These are phyloP conservation scores for Acrobasis consociella DNA, from an alignment of 2,888 invertebrate genomes.

Conservation along the genomic window DNA sequence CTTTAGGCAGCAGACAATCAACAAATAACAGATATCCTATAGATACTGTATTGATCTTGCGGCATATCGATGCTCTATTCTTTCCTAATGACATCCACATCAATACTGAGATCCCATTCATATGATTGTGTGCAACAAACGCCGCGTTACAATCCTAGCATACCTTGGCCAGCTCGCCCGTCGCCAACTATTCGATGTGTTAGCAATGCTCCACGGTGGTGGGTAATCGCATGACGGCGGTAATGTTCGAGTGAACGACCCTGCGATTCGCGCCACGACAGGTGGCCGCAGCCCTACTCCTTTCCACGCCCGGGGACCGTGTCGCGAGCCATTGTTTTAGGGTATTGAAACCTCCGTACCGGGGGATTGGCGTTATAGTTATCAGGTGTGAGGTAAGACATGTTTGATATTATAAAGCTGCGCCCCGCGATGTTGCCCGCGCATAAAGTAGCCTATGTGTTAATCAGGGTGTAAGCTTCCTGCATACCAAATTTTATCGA, in stretches of 20 bases:
- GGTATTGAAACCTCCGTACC: not conserved
- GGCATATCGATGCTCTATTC: too few species aligned
- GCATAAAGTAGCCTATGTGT: too few species aligned
- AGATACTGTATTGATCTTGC: too few species aligned
- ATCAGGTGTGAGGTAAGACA: too few species aligned
- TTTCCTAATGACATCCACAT: not conserved
- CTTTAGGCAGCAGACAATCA: too few species aligned
- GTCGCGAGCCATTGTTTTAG: slow-evolving; percentile 5
- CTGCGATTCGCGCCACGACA: slow-evolving; percentile 64
- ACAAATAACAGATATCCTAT: too few species aligned
- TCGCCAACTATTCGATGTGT: slow-evolving; percentile 27
- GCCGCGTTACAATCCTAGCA: slow-evolving; percentile 15
- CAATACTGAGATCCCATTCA: not conserved
- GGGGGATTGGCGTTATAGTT: not conserved
- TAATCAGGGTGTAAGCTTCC: too few species aligned
- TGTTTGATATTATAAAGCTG: too few species aligned
- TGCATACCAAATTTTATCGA: too few species aligned
- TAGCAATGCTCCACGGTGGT: slow-evolving; percentile 32
- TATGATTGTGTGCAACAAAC: not conserved
- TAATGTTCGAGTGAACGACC: slow-evolving; percentile 58
- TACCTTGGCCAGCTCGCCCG: not conserved
- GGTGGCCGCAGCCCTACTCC: slow-evolving; percentile 43
- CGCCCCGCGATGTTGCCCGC: too few species aligned
- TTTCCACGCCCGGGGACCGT: slow-evolving; percentile 4
- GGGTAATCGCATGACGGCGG: slow-evolving; percentile 23